Evolutionary conservation across 2,113 vertebrate genomes (phyloP), one percentile per base, ranked within the genome.

Genomic region (Chionis minor): DNA sequence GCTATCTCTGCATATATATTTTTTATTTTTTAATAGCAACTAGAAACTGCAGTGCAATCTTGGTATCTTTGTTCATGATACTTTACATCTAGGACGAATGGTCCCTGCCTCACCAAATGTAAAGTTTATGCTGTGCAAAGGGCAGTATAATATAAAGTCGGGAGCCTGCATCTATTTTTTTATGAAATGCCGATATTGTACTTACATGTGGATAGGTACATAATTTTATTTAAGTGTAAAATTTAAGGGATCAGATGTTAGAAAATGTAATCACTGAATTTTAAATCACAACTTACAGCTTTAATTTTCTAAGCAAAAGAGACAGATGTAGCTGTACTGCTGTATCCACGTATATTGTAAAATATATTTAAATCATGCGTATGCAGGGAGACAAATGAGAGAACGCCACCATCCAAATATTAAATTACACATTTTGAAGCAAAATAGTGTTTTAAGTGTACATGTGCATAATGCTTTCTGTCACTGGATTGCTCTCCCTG

Each of bases 371-470:
- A 96, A 82, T 93, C 42, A 18, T 35, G 40, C 0, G 1, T 63
- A 28, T 45, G 69, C 52, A 67, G 77, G 82, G 79, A 95, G 86
- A 95, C 86, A 95, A 96, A 96, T 86, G 91, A 84, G 88, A 95
- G 84, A 77, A 54, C 81, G 85, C 62, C 6, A 6, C 96, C 55
- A 56, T 69, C 92, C 96, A 86, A 93, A 93, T 97, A 85, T 98
- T 98, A 96, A 97, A 97, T 98, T 96, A 97, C 94, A n/a, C 59
- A 77, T 96, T 98, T 97, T 97, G 92, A 92, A 94, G 82, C 47
- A 91, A 96, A 97, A 95, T 80, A 95, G 89, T 86, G 63, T 69
- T 79, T 97, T 96, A 96, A 96, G 96, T 44, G 59, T 90, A 70
- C 7, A 6, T 88, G 88, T 73, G 75, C 62, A 67, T 65, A 97